Evolutionary conservation across 2,888 invertebrate species (phyloP).

Genomic region (Archaeoteleia sp.): DNA sequence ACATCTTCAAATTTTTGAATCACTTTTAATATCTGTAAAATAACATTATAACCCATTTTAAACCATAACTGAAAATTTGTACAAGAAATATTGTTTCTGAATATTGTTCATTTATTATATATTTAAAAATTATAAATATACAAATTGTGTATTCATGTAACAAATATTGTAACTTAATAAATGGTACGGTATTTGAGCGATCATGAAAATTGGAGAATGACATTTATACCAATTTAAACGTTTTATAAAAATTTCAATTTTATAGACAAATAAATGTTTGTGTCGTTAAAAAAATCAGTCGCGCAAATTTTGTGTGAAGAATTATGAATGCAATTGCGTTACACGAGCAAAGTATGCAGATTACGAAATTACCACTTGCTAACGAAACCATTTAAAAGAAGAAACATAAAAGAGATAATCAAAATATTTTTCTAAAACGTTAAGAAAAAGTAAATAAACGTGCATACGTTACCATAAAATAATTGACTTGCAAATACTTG

Average conservation of each 20-base stretch:
- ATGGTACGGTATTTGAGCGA: slow-evolving; percentile 26
- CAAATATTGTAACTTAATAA: too few relatives aligned
- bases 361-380: slow-evolving; percentile 13
- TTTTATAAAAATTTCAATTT: slow-evolving; percentile 50
- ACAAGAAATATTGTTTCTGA: slow-evolving; percentile 47
- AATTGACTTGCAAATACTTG: too few relatives aligned
- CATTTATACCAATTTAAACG: slow-evolving; percentile 27
- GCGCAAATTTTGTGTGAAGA: slow-evolving; percentile 50
- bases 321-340: slow-evolving; percentile 40
- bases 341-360: slow-evolving; percentile 21
- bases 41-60: too few relatives aligned
- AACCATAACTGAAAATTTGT: slow-evolving; percentile 46
- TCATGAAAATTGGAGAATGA: slow-evolving; percentile 44
- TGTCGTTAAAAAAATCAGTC: slow-evolving; percentile 41
- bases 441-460: background rate
- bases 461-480: too few relatives aligned
- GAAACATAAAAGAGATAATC: background rate
- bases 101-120: too few relatives aligned
- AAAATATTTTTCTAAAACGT: slow-evolving; percentile 30
- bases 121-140: too few relatives aligned
- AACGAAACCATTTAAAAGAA: background rate
- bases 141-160: too few relatives aligned
- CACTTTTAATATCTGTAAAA: too few relatives aligned
- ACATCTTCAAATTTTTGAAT: too few relatives aligned
- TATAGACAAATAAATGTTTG: slow-evolving; percentile 46